Evolutionary conservation across 1,140 invertebrate species (phyloP), one percentile per base, ranked within the genome.

Genomic region (Papilio polytes): DNA sequence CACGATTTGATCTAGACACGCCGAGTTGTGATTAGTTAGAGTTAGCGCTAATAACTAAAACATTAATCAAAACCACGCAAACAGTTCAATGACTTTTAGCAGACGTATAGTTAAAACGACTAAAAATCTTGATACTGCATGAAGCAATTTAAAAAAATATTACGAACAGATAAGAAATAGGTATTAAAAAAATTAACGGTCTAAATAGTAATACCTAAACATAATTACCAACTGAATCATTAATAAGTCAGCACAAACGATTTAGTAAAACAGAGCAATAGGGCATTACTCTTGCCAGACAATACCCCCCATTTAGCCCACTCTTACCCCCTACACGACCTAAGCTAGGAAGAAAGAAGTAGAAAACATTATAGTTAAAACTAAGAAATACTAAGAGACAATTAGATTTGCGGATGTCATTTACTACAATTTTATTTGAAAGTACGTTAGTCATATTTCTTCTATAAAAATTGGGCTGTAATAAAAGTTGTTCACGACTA

Each of bases 1-100:
- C 26, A 70, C 63, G 26, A 70, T 36, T 31, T 26, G 12, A 31
- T 70, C 63, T 70, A 70, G 26, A 70, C 63, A 15, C 13, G 59
- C 20, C 59, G 26, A 70, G 63, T 70, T 70, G 63, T 70, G 26
- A 70, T 70, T 70, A 70, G 53, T 56, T 51, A 51, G 26, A 63
- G 59, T 63, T 70, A 26, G 9, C 59, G 22, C 26, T 70, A 15
- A 31, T 66, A 66, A 66, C 59, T 70, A 70, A 70, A 70, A 12
- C 13, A 31, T 70, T 31, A 70, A 70, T 70, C 26, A 70, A 31
- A 70, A 70, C 15, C 63, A 70, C 63, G 63, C 63, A 31, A 70
- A 70, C 63, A 70, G 63, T 70, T 70, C 63, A 70, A 70, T 31
- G 63, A 70, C 63, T 26, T 63, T 22, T 9, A 63, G 13, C 63